Percentiles rank a stretch among this genome's conserved stretches.
phyloP scores from a whole-genome alignment of 2,888 invertebrate genomes.

The Thecocarcelia acutangulata region DNA sequence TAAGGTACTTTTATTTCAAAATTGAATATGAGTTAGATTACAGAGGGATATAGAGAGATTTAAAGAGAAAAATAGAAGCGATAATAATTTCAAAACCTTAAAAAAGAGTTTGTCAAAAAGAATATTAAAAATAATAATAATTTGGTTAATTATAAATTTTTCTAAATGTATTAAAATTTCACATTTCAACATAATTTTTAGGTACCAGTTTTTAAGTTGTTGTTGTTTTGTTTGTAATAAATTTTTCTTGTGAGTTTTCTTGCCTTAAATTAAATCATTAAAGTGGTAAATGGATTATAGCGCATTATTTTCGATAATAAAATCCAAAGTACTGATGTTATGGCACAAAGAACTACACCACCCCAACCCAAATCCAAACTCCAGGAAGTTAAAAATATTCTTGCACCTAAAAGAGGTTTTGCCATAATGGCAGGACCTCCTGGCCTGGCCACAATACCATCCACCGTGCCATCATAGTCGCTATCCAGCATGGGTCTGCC shows the following conservation, averaged over 20 bases:
- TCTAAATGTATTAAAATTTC: background rate
- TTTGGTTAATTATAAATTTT: too few relatives aligned
- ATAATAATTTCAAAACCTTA: conserved; percentile 7
- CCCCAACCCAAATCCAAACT: conserved; percentile 93
- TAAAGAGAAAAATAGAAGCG: conserved; percentile 14
- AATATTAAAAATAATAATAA: too few relatives aligned
- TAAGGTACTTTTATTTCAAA: conserved; percentile 59
- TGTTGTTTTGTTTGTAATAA: background rate
- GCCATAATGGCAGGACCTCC: conserved; percentile 83
- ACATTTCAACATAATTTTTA: conserved; percentile 4
- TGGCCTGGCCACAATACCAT: conserved; percentile 86
- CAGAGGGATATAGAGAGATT: background rate
- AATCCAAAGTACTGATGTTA: conserved; percentile 93
- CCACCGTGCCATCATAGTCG: conserved; percentile 86
- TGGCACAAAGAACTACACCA: conserved; percentile 90
- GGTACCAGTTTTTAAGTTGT: conserved; percentile 14
- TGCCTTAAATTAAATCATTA: conserved; percentile 83
- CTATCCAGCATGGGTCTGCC: conserved; percentile 84
- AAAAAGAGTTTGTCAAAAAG: conserved; percentile 5
- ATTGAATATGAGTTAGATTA: conserved; percentile 38
- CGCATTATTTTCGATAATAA: conserved; percentile 94
- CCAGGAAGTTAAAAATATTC: conserved; percentile 91
- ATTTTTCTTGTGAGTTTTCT: background rate
- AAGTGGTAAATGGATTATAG: conserved; percentile 90
- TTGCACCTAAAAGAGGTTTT: conserved; percentile 84